Evolutionary conservation across 1,140 invertebrate genomes (phyloP).

Genomic region (honey bee (Apis mellifera)): Amel_HAv3.1 CM009932.2:8386001-8386500

Average conservation of each 20-base stretch:
- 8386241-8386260: slow-evolving; percentile 46
- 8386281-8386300: slow-evolving; percentile 64
- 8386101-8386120: slow-evolving; percentile 67
- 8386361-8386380: slow-evolving; percentile 18
- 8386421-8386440: slow-evolving; percentile 50
- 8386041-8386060: slow-evolving; percentile 13
- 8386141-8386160: slow-evolving; percentile 37
- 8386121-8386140: slow-evolving; percentile 65
- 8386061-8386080: slow-evolving; percentile 17
- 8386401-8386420: slow-evolving; percentile 65
- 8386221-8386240: slow-evolving; percentile 55
- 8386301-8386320: slow-evolving; percentile 32
- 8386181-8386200: slow-evolving; percentile 17
- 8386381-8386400: slow-evolving; percentile 52
- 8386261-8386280: slow-evolving; percentile 61
- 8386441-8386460: slow-evolving; percentile 2
- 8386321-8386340: neutral
- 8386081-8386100: slow-evolving; percentile 58
- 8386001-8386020: neutral
- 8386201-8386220: neutral
- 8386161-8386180: slow-evolving; percentile 46
- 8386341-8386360: slow-evolving; percentile 28
- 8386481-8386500: slow-evolving; percentile 2
- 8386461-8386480: slow-evolving; percentile 24
- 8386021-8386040: neutral